phyloP scores from a whole-genome alignment of 2,888 invertebrate genomes.

The Ichneumon xanthorius region DNA sequence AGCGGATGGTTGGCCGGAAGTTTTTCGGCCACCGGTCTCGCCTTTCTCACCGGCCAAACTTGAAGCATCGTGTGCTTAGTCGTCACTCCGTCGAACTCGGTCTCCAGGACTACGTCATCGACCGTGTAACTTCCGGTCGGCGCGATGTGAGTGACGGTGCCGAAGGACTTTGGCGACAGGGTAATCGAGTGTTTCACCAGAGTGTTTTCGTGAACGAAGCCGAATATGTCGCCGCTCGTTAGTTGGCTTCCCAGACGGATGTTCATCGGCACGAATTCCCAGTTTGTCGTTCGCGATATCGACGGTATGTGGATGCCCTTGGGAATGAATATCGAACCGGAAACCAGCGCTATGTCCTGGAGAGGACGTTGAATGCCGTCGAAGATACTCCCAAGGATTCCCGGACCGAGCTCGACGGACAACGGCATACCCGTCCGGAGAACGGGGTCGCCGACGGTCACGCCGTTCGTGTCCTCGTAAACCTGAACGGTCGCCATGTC shows the following conservation, averaged over 20 bases:
- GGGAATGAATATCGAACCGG: slow-evolving; percentile 98
- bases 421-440: slow-evolving; percentile 98
- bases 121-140: slow-evolving; percentile 96
- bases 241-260: slow-evolving; percentile 96
- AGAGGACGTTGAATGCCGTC: slow-evolving; percentile 99
- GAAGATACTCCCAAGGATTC: slow-evolving; percentile 99
- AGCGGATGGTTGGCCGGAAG: slow-evolving; percentile 98
- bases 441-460: slow-evolving; percentile 99
- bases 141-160: slow-evolving; percentile 97
- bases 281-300: slow-evolving; percentile 90
- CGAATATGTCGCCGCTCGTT: slow-evolving; percentile 98
- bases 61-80: slow-evolving; percentile 97
- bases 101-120: slow-evolving; percentile 96
- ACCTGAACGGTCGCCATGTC: slow-evolving; percentile 99
- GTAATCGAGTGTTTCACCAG: slow-evolving; percentile 98
- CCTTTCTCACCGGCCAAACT: slow-evolving; percentile 99
- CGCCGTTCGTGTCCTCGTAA: slow-evolving; percentile 97
- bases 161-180: slow-evolving; percentile 95
- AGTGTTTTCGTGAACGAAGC: slow-evolving; percentile 97
- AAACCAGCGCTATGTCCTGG: slow-evolving; percentile 95
- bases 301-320: slow-evolving; percentile 97
- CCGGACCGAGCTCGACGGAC: slow-evolving; percentile 98
- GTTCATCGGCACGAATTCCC: slow-evolving; percentile 96
- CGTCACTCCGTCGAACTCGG: slow-evolving; percentile 97
- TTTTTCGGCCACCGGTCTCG: slow-evolving; percentile 97